Percentiles rank a stretch among this genome's conserved stretches.
Conservation (phyloP, 1,140 invertebrate genomes). For the Galleria mellonella region DNA sequence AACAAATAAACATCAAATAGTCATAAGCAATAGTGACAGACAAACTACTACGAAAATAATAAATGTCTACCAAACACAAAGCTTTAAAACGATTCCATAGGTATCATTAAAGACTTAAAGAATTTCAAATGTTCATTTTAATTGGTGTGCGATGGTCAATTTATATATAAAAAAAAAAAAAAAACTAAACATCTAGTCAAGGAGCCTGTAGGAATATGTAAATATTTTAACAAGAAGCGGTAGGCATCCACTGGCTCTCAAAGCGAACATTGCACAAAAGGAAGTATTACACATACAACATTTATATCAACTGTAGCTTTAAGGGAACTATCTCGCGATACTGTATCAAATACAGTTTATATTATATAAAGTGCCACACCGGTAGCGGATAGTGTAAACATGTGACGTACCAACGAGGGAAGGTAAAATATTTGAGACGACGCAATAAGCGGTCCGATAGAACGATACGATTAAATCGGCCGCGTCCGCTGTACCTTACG, state of each 20-base stretch:
- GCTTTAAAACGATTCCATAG: too few species aligned
- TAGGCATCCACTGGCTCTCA: conserved; percentile 7
- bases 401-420: conserved; percentile 1
- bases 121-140: neutral
- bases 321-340: conserved; percentile 49
- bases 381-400: conserved; percentile 11
- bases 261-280: conserved; percentile 44
- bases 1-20: too few species aligned
- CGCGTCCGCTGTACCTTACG: neutral
- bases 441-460: neutral
- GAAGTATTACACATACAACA: conserved; percentile 66
- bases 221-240: conserved; percentile 17
- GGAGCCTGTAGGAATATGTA: conserved; percentile 28
- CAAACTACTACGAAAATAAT: too few species aligned
- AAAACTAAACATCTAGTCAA: conserved; percentile 42
- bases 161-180: conserved; percentile 11
- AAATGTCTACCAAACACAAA: too few species aligned
- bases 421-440: conserved; percentile 2
- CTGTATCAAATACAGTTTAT: conserved; percentile 64
- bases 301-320: conserved; percentile 66
- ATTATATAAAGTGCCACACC: conserved; percentile 48
- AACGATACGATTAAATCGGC: neutral
- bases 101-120: too few species aligned
- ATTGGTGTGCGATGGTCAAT: neutral
- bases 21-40: too few species aligned